Evolutionary conservation across 23 tunicate genomes (phyloP), one percentile per base, ranked within the genome.

Genomic region (Phallusia fumigata): DNA sequence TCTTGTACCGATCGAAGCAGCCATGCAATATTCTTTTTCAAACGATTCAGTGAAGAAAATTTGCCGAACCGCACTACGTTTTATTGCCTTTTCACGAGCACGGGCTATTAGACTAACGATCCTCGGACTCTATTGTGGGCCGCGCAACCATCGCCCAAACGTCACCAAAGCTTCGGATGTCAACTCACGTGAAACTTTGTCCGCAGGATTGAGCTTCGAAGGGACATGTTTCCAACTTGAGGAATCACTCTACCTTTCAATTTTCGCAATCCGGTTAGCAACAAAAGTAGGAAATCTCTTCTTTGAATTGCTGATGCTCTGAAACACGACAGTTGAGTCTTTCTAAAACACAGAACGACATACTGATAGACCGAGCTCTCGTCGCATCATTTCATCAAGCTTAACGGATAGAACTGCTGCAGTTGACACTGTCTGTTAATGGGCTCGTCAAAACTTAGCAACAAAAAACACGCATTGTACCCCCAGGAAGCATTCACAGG

Each of bases 261-360:
- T 84, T 24, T 44, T 44, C 0, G 69, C 51, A 44, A 84, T n/a
- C 26, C 87, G 80, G 33, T 84, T 84, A 22, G 87, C 81, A 84
- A 84, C 87, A 0, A 74, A 84, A 5, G 65, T 58, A 74, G 78
- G 78, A 74, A 74, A 74, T 19, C 78, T 24, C 33, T 74, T 74
- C 44, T 33, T 74, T 12, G 36, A 33, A 15, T 74, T 74, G 15
- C 2, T 33, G n/a, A 74, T 74, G 78, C 78, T 33, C 44, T 74
- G 78, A 2, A 74, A 33, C 10, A 34, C 44, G 30, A 33, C 78
- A 21, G 78, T 74, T 33, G 33, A 19, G 78, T 74, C 78, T 19
- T 33, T 74, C 78, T 33, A 74, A 19, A 74, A 74, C 33, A 74
- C 78, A 74, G 44, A 74, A 8, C 78, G 36, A 74, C 78, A 74